Percentiles rank a stretch among this genome's conserved stretches.
phyloP scores from a whole-genome alignment of 2,113 vertebrate species.

The Mastomys coucha region DNA sequence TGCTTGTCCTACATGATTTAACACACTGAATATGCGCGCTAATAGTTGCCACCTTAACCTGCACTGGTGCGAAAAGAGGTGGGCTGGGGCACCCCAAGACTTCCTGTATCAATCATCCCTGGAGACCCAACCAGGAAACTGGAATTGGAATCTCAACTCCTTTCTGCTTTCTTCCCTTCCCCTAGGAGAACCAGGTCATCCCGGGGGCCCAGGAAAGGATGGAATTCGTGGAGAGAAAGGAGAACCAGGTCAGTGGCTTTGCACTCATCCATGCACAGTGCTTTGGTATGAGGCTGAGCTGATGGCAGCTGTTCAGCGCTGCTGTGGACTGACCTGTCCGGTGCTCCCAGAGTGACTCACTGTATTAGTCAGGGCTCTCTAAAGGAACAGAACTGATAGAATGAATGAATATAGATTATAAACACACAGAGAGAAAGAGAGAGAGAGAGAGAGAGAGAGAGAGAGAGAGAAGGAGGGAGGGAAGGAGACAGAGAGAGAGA shows the following conservation, averaged over 20 bases:
- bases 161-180: slow-evolving; percentile 1
- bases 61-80: neutral
- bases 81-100: neutral
- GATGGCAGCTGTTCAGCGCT: neutral
- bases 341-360: neutral
- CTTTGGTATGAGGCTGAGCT: neutral
- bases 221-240: slow-evolving; percentile 92
- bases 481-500: no score
- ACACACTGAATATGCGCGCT: neutral
- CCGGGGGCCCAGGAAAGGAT: slow-evolving; percentile 87
- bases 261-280: neutral
- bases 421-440: neutral
- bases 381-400: neutral
- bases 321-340: no score
- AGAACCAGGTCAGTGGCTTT: slow-evolving; percentile 87
- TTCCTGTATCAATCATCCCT: neutral
- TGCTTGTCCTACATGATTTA: neutral
- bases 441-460: no score
- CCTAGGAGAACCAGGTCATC: slow-evolving; percentile 85
- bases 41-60: neutral
- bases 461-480: accelerated
- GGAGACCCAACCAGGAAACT: neutral
- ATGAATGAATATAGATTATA: neutral
- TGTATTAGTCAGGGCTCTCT: neutral
- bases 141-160: neutral